Base-by-base conservation (phyloP, 2,888 invertebrate species). In the Belgica antarctica region DNA sequence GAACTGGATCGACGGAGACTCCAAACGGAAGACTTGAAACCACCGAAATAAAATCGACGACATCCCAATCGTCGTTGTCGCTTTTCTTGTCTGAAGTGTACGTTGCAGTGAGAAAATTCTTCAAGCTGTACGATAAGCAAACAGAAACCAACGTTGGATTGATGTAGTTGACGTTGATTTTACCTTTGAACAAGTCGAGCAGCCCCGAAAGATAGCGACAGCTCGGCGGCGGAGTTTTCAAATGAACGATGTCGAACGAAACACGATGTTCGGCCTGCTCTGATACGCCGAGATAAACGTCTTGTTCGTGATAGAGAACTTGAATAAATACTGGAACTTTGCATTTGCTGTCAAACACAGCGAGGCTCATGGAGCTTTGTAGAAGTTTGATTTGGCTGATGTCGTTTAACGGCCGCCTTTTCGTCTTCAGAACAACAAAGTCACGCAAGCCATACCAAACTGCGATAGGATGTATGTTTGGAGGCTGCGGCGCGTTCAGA, bases 161-260 rank as follows among this genome's bases (percentile, higher is more conserved):
- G 5, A 81, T 75, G 72, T 75, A 82, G 17, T 83, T 85, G 47
- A 84, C 84, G n/a, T 89, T 85, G 76, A 90, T 86, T 85, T 93
- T 97, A 24, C 90, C 89, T 80, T 94, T 94, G 77, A 98, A 97
- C 72, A 97, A 81, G 74, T 90, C 88, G 41, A 95, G 81, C 62
- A 97, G 82, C 71, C 90, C 91, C 72, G 87, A 88, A 0, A 98
- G 83, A 80, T 94, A 90, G 74, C 87, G 88, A 76, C 90, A 94
- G 74, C 92, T 89, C 24, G 86, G 83, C 1, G 94, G 93, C 70
- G 89, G 86, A 73, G 86, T 85, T 76, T 89, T 88, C 72, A 97
- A 82, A 77, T 95, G 91, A 62, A 94, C 89, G 83, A 94, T 92
- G 77, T 96, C 92, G 79, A 92, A 95, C 76, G 89, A 89, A n/a